phyloP scores from a whole-genome alignment of 2,888 invertebrate genomes.

The Patella pellucida region DNA sequence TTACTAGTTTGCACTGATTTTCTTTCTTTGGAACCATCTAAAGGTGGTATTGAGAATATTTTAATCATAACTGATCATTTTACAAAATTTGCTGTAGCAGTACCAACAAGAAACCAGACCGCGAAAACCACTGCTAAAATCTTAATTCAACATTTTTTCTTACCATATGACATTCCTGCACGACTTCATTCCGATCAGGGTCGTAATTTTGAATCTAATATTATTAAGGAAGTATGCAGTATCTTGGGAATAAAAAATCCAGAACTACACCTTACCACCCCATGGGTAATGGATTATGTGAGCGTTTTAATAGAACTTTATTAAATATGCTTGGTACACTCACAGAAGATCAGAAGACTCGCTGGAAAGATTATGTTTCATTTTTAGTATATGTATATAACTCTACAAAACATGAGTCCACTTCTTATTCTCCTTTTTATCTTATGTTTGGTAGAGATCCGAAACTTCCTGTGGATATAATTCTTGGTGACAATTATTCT shows the following conservation, averaged over 20 bases:
- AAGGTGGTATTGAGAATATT: too few relatives aligned
- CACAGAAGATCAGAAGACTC: slow-evolving; percentile 26
- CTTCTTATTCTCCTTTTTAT: slow-evolving; percentile 30
- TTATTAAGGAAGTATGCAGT: too few relatives aligned
- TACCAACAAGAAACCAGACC: slow-evolving; percentile 32
- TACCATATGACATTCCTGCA: slow-evolving; percentile 34
- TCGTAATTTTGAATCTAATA: too few relatives aligned
- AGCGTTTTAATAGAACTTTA: slow-evolving; percentile 34
- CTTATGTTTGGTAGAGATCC: too few relatives aligned
- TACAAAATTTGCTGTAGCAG: slow-evolving; percentile 26
- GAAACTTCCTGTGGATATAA: too few relatives aligned
- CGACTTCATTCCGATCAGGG: slow-evolving; percentile 34
- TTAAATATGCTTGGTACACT: slow-evolving; percentile 31
- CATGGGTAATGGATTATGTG: too few relatives aligned
- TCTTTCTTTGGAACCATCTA: too few relatives aligned
- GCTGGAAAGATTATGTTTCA: slow-evolving; percentile 32
- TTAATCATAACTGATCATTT: slow-evolving; percentile 32
- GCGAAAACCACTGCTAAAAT: slow-evolving; percentile 36
- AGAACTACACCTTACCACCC: too few relatives aligned
- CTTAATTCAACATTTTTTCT: slow-evolving; percentile 27
- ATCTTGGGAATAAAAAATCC: too few relatives aligned
- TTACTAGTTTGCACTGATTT: too few relatives aligned
- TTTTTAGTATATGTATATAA: slow-evolving; percentile 29
- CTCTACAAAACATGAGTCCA: slow-evolving; percentile 29
- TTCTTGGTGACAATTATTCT: too few relatives aligned